phyloP scores from a whole-genome alignment of 1,140 invertebrate genomes.

The Brachionus rubens region DNA sequence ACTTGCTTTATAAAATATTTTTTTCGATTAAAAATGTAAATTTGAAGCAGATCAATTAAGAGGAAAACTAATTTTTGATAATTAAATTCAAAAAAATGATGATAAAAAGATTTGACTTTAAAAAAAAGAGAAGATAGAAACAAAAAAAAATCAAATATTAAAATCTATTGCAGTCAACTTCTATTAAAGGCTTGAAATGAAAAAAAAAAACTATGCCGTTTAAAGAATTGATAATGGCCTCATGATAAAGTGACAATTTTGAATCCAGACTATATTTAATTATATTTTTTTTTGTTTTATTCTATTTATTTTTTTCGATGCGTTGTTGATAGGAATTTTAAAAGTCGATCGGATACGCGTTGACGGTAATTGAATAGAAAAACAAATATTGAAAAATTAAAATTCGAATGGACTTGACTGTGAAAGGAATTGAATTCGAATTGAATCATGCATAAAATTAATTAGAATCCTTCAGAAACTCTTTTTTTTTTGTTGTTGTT shows the following conservation, averaged over 20 bases:
- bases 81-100: conserved; percentile 24
- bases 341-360: conserved; percentile 1
- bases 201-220: too few species aligned
- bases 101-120: background rate
- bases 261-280: conserved; percentile 39
- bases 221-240: conserved; percentile 11
- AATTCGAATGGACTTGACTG: conserved; percentile 39
- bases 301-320: too few species aligned
- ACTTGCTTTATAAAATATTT: too few species aligned
- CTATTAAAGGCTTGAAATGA: too few species aligned
- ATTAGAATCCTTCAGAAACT: conserved; percentile 41
- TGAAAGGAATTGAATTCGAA: background rate
- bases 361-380: conserved; percentile 36
- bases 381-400: conserved; percentile 25
- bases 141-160: too few species aligned
- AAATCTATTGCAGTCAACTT: too few species aligned
- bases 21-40: too few species aligned
- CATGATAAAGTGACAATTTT: background rate
- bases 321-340: conserved; percentile 8
- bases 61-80: conserved; percentile 23
- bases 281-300: conserved; percentile 1
- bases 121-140: background rate
- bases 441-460: conserved; percentile 44
- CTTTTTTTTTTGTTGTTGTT: background rate
- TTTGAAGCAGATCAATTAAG: conserved; percentile 3